Evolutionary conservation across 2,113 vertebrate genomes (phyloP).

Genomic region (Daubentonia madagascariensis): DNA sequence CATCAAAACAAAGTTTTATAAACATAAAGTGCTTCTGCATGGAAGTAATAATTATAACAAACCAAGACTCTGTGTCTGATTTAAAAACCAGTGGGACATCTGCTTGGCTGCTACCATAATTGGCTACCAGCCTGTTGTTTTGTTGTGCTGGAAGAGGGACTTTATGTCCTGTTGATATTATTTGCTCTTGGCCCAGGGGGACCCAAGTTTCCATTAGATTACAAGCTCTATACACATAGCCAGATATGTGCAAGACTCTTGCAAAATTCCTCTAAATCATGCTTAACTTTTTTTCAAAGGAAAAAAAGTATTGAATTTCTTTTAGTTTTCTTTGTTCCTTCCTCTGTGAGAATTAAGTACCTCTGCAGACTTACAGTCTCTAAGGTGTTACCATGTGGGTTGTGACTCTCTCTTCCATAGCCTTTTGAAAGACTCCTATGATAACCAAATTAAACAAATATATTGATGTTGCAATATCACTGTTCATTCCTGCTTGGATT

Average conservation of each 20-base stretch:
- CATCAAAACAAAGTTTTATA: not conserved
- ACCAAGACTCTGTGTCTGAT: slow-evolving; percentile 25
- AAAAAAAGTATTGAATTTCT: not conserved
- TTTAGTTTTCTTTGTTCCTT: not conserved
- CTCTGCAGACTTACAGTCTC: not conserved
- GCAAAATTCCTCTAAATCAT: slow-evolving; percentile 17
- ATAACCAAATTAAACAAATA: not conserved
- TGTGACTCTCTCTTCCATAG: not conserved
- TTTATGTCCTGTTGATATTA: slow-evolving; percentile 76
- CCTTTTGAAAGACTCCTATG: not conserved
- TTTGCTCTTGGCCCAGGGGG: slow-evolving; percentile 70
- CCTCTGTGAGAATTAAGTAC: not conserved
- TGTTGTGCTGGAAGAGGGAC: slow-evolving; percentile 66
- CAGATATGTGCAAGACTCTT: slow-evolving; percentile 41
- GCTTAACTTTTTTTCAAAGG: not conserved
- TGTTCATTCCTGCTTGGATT: not conserved
- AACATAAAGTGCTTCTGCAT: not conserved
- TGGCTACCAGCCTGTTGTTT: slow-evolving; percentile 74
- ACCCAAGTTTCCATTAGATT: slow-evolving; percentile 74
- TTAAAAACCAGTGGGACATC: slow-evolving; percentile 68
- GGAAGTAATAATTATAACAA: slow-evolving; percentile 17
- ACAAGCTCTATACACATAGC: slow-evolving; percentile 40
- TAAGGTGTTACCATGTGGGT: not conserved
- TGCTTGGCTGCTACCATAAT: slow-evolving; percentile 69
- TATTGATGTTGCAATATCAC: not conserved